Percentiles rank a stretch among this genome's conserved stretches.
Conservation (phyloP, 2,888 invertebrate species). For the Drosophila maculinotata region DNA sequence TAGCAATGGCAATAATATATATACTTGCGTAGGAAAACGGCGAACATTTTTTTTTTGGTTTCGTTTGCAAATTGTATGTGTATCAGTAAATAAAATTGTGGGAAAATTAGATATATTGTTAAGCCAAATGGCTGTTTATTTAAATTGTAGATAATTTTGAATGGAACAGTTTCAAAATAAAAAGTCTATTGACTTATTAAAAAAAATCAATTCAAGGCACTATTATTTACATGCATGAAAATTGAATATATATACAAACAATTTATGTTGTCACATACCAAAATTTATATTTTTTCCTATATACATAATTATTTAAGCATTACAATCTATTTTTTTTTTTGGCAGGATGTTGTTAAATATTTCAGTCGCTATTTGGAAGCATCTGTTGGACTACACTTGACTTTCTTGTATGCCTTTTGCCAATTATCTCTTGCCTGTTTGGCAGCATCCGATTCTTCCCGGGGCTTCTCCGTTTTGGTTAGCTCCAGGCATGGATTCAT, state of each 20-base stretch:
- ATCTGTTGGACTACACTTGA: neutral
- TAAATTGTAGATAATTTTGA: too few relatives aligned
- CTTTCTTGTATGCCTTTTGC: conserved; percentile 21
- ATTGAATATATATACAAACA: too few relatives aligned
- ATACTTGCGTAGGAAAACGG: conserved; percentile 16
- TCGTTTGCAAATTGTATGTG: conserved; percentile 1
- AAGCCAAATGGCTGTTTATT: too few relatives aligned
- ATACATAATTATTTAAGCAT: neutral
- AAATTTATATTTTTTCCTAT: too few relatives aligned
- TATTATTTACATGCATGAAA: too few relatives aligned
- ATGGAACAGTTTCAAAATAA: neutral
- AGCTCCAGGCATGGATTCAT: conserved; percentile 28
- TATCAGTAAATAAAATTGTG: neutral
- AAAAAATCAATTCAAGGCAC: too few relatives aligned
- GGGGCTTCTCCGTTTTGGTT: neutral
- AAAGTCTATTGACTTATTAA: too few relatives aligned
- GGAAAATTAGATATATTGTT: neutral
- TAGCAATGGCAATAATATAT: neutral
- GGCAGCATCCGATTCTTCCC: neutral
- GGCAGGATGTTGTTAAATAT: neutral
- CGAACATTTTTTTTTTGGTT: conserved; percentile 24
- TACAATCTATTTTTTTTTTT: neutral
- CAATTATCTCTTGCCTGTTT: conserved; percentile 14
- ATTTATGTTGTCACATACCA: too few relatives aligned
- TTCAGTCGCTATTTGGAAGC: neutral